Conservation (phyloP, 2,888 invertebrate species). For the Xestia c-nigrum region DNA sequence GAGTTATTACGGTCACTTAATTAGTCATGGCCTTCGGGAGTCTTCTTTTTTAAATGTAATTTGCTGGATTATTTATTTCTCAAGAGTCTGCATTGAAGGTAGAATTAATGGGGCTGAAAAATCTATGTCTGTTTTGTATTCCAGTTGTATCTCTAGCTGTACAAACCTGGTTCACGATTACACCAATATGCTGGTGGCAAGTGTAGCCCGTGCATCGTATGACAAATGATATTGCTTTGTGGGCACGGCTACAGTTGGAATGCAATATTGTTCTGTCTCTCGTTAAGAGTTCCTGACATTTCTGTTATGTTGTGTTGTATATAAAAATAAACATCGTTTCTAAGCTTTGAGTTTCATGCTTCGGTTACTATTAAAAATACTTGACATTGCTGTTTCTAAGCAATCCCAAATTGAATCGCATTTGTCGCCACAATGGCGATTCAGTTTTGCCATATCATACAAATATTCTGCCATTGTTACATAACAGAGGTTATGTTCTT, state of each 20-base stretch:
- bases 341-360: slow-evolving; percentile 25
- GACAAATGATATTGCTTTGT: slow-evolving; percentile 82
- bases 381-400: slow-evolving; percentile 24
- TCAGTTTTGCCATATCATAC: neutral
- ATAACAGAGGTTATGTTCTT: neutral
- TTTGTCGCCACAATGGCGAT: neutral
- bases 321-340: slow-evolving; percentile 44
- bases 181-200: slow-evolving; percentile 63
- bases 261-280: slow-evolving; percentile 81
- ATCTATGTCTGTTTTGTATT: slow-evolving; percentile 41
- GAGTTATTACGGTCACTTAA: slow-evolving; percentile 78
- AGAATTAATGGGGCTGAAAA: slow-evolving; percentile 21
- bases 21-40: slow-evolving; percentile 72
- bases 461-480: slow-evolving; percentile 5
- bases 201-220: slow-evolving; percentile 71
- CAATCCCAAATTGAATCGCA: slow-evolving; percentile 1
- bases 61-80: slow-evolving; percentile 51
- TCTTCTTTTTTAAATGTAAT: slow-evolving; percentile 64
- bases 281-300: slow-evolving; percentile 73
- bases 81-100: slow-evolving; percentile 22
- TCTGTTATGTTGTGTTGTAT: slow-evolving; percentile 57
- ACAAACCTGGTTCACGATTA: slow-evolving; percentile 63
- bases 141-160: slow-evolving; percentile 24
- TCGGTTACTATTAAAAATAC: slow-evolving; percentile 35
- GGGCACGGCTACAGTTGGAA: slow-evolving; percentile 73